Percentiles rank a stretch among this genome's conserved stretches.
Conservation (phyloP, 2,113 vertebrate species). For the Brachyistius frenatus region DNA sequence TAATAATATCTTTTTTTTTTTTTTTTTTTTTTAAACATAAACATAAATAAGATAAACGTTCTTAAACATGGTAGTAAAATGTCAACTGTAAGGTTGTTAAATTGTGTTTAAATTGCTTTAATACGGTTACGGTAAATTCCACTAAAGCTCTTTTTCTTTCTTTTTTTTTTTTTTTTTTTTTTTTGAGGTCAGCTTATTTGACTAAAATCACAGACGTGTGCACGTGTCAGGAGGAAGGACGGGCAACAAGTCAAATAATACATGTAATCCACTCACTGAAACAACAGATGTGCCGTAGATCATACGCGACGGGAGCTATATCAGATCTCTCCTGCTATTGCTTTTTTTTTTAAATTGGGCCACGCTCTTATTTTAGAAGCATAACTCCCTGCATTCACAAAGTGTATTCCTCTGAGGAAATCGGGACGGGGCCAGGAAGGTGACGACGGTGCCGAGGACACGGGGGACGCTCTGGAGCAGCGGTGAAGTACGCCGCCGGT, state of each 20-base stretch:
- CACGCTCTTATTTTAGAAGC: conserved; percentile 58
- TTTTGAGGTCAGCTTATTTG: conserved; percentile 47
- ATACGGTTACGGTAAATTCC: conserved; percentile 11
- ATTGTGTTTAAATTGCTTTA: conserved; percentile 25
- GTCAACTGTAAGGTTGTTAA: conserved; percentile 14
- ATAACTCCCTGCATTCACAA: conserved; percentile 48
- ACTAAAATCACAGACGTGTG: conserved; percentile 39
- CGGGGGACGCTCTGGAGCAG: conserved; percentile 10
- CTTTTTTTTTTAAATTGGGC: conserved; percentile 50
- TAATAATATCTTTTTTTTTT: conserved; percentile 17
- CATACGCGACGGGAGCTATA: conserved; percentile 20
- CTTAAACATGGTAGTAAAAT: conserved; percentile 1
- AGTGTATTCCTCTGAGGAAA: conserved; percentile 32
- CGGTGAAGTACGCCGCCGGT: conserved; percentile 16
- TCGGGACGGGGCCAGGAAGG: conserved; percentile 23
- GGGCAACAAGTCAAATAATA: conserved; percentile 27
- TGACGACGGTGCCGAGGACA: conserved; percentile 46
- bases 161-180: conserved; percentile 8
- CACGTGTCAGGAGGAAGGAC: background rate
- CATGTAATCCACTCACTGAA: conserved; percentile 23
- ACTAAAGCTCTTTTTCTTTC: conserved; percentile 35
- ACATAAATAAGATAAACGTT: conserved; percentile 18
- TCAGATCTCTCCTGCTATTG: conserved; percentile 63
- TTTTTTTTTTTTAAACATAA: conserved; percentile 14
- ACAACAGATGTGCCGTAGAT: conserved; percentile 41